Percentiles rank a stretch among this genome's conserved stretches.
Conservation (phyloP, 2,113 vertebrate genomes). For the Ammodytes marinus region DNA sequence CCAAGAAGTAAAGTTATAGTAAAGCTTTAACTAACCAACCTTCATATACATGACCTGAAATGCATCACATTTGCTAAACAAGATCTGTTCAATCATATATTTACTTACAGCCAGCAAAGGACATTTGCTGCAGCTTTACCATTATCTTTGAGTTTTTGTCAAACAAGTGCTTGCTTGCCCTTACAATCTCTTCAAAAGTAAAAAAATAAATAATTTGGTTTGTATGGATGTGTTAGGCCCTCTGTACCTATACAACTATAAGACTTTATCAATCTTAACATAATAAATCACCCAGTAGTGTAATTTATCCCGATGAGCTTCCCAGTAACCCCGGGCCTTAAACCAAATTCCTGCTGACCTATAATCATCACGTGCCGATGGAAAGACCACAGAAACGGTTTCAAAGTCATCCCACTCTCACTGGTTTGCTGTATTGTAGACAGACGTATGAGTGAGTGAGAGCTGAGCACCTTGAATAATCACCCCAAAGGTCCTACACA, state of each 20-base stretch:
- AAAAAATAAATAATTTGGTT: not conserved
- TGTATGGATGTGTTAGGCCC: conserved; percentile 12
- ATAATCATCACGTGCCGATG: not conserved
- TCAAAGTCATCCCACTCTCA: not conserved
- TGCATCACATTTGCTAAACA: not conserved
- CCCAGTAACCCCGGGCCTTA: conserved; percentile 21
- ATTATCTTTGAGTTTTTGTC: not conserved
- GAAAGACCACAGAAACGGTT: not conserved
- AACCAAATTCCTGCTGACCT: conserved; percentile 14
- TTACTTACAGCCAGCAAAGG: not conserved
- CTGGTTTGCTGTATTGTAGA: conserved; percentile 38
- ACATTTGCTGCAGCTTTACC: not conserved
- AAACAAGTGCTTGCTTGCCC: not conserved
- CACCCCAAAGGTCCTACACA: conserved; percentile 47
- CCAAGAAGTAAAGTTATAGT: too few relatives aligned
- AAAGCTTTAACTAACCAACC: not conserved
- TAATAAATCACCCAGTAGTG: conserved; percentile 15
- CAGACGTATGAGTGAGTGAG: conserved; percentile 35
- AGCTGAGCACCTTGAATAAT: conserved; percentile 26
- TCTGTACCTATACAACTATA: conserved; percentile 13
- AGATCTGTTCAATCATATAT: not conserved
- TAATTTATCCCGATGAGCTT: conserved; percentile 15
- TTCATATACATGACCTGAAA: not conserved
- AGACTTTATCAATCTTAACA: conserved; percentile 19
- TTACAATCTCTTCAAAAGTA: conserved; percentile 3